phyloP scores from a whole-genome alignment of 1,140 invertebrate genomes.

The Orchestia grillus region DNA sequence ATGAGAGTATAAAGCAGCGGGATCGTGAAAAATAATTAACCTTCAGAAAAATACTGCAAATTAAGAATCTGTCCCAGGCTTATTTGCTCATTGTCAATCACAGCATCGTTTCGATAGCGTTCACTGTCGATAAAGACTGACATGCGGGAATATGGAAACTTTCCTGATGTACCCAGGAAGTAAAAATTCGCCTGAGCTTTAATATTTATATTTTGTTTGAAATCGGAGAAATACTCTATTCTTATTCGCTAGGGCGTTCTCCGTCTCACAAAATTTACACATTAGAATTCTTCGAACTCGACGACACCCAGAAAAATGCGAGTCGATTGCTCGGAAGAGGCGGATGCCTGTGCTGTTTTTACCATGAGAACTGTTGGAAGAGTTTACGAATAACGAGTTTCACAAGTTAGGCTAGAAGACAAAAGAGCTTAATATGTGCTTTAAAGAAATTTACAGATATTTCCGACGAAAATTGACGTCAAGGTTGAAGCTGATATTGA shows the following conservation, averaged over 20 bases:
- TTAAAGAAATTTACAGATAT: neutral
- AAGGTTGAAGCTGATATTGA: neutral
- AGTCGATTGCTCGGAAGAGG: neutral
- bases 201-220: neutral
- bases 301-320: neutral
- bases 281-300: neutral
- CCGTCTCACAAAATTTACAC: neutral
- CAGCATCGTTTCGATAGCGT: neutral
- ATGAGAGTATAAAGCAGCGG: neutral
- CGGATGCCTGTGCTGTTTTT: neutral
- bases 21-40: neutral
- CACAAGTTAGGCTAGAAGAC: neutral
- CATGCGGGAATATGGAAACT: neutral
- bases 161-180: neutral
- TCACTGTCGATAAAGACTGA: neutral
- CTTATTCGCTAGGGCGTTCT: neutral
- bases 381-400: neutral
- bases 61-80: neutral
- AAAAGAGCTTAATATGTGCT: neutral
- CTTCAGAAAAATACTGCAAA: neutral
- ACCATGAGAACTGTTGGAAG: neutral
- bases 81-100: neutral
- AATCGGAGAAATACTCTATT: neutral
- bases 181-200: neutral
- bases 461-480: neutral